Percentiles rank a stretch among this genome's conserved stretches.
Conservation (phyloP, 92 coral and sea anemone genomes). For the Virgularia gustaviana region DNA sequence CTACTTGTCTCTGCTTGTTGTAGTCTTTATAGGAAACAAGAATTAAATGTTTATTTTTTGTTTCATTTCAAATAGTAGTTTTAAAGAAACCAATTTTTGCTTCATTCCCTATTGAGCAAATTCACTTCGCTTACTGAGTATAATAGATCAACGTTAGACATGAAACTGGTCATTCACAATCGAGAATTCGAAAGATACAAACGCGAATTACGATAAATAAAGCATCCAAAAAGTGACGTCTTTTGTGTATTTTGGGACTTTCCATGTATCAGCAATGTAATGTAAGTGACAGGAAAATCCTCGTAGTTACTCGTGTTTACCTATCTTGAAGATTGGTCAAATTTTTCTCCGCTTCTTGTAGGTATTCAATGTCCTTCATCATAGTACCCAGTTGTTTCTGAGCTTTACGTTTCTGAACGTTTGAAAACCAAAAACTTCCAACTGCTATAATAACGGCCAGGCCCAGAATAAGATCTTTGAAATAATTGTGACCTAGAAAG, state of each 20-base stretch:
- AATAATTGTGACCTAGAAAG: conserved; percentile 80
- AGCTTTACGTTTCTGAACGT: conserved; percentile 84
- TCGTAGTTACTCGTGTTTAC: no score
- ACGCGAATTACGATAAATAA: no score
- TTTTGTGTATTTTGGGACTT: no score
- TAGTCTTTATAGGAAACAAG: conserved; percentile 44
- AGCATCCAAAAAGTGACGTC: no score
- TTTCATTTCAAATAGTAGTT: neutral
- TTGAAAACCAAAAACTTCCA: conserved; percentile 88
- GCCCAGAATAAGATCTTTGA: conserved; percentile 88
- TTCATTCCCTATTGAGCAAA: no score
- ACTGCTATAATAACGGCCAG: conserved; percentile 88
- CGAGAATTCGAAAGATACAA: no score
- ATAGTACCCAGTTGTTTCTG: conserved; percentile 83
- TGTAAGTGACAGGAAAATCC: neutral
- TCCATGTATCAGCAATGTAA: no score
- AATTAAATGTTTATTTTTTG: neutral
- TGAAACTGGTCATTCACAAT: no score
- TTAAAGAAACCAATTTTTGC: no score
- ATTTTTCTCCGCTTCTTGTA: conserved; percentile 90
- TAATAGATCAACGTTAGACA: no score
- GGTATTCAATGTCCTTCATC: conserved; percentile 77
- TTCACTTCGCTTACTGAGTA: no score
- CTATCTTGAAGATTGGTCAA: conserved; percentile 70
- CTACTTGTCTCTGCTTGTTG: conserved; percentile 79